Conservation (phyloP, 2,888 invertebrate genomes). For the Pandemis cinnamomeana region DNA sequence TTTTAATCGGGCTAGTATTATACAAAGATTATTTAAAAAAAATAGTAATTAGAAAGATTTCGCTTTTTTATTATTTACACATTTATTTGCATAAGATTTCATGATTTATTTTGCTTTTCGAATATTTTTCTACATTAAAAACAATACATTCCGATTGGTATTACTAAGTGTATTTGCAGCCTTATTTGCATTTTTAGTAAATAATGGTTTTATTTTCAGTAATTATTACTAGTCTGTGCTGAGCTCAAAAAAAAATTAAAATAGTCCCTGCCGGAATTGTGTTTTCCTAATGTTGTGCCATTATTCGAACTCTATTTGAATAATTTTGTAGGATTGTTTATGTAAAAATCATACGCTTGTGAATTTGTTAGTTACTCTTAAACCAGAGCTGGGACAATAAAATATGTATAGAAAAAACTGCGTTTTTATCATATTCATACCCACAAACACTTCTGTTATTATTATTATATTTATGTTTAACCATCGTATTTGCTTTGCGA, state of each 20-base stretch:
- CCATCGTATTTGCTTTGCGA: no score
- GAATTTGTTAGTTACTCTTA: slow-evolving; percentile 41
- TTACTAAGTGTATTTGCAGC: slow-evolving; percentile 19
- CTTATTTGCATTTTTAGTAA: slow-evolving; percentile 34
- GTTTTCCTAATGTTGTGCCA: slow-evolving; percentile 27
- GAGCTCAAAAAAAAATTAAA: slow-evolving; percentile 5
- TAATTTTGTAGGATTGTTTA: slow-evolving; percentile 9
- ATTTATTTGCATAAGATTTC: slow-evolving; percentile 1
- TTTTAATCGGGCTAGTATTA: slow-evolving; percentile 18
- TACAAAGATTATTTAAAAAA: slow-evolving; percentile 2
- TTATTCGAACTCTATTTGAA: neutral
- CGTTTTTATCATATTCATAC: neutral
- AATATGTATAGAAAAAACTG: slow-evolving; percentile 48
- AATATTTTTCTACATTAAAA: slow-evolving; percentile 33
- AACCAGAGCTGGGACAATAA: slow-evolving; percentile 57
- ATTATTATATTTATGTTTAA: no score
- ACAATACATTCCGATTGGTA: slow-evolving; percentile 39
- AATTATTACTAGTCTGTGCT: slow-evolving; percentile 27
- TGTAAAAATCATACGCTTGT: neutral
- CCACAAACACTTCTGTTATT: no score
- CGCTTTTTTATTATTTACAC: slow-evolving; percentile 33
- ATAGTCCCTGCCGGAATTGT: neutral
- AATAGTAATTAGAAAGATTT: neutral
- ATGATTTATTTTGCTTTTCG: slow-evolving; percentile 29
- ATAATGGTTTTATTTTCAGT: slow-evolving; percentile 6